These are phyloP conservation scores for Macroramphosus scolopax DNA, from an alignment of 2,797 vertebrate species.

Conservation along the genomic window DNA sequence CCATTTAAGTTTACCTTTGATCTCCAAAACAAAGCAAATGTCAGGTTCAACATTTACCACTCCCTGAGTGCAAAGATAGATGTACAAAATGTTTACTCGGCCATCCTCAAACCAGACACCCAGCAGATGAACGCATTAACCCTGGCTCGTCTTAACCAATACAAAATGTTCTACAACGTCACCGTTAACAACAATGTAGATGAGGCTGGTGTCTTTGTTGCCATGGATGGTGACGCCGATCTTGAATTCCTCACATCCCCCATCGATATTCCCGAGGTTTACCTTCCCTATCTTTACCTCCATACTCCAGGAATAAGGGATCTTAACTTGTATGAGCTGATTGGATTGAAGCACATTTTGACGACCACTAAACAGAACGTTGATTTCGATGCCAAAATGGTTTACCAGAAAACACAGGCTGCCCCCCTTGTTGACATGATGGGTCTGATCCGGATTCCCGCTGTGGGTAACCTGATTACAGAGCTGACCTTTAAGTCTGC, in stretches of 20 bases:
- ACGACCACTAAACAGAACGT: slow-evolving; percentile 86
- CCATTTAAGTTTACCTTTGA: slow-evolving; percentile 78
- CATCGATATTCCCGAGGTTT: slow-evolving; percentile 83
- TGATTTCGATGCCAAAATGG: slow-evolving; percentile 81
- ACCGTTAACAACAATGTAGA: slow-evolving; percentile 80
- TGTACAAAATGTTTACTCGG: slow-evolving; percentile 85
- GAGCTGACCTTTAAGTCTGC: slow-evolving; percentile 91
- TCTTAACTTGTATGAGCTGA: slow-evolving; percentile 85
- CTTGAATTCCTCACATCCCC: slow-evolving; percentile 86
- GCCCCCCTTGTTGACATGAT: slow-evolving; percentile 74
- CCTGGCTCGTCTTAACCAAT: slow-evolving; percentile 84
- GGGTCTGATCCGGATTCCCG: slow-evolving; percentile 79
- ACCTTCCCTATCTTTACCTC: slow-evolving; percentile 73
- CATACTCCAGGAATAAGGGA: slow-evolving; percentile 77
- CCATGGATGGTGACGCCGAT: slow-evolving; percentile 84
- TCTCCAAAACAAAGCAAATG: slow-evolving; percentile 85
- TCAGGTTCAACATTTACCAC: slow-evolving; percentile 80
- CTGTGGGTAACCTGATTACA: slow-evolving; percentile 84
- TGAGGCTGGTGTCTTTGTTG: slow-evolving; percentile 73
- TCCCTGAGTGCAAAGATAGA: slow-evolving; percentile 84
- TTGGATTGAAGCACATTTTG: slow-evolving; percentile 83
- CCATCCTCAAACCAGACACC: slow-evolving; percentile 73
- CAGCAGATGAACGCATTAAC: slow-evolving; percentile 82
- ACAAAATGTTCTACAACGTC: slow-evolving; percentile 83
- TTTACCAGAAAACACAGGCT: slow-evolving; percentile 85